Conservation (phyloP, 35 echinoderm and acorn worm species). For the Apostichopus japonicus region DNA sequence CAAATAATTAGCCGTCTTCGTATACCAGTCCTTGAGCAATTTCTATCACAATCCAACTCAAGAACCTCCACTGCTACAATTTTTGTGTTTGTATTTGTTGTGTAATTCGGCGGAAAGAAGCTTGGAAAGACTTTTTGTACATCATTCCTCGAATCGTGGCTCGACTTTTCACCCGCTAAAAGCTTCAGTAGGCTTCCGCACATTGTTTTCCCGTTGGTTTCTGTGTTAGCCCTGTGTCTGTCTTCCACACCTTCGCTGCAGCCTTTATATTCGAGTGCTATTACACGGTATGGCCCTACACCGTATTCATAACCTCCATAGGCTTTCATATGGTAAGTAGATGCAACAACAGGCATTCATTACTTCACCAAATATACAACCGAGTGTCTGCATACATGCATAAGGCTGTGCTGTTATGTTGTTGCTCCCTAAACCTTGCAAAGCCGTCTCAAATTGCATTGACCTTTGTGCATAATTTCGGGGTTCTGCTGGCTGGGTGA, state of each 20-base stretch:
- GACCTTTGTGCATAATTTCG: conserved; percentile 40
- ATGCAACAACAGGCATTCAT: conserved; percentile 3
- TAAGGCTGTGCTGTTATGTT: conserved; percentile 3
- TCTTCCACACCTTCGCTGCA: not conserved
- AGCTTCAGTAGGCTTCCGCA: too few relatives aligned
- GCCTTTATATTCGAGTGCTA: not conserved
- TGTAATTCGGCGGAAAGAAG: too few relatives aligned
- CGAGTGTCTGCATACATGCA: conserved; percentile 10
- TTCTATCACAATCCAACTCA: too few relatives aligned
- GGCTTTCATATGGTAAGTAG: conserved; percentile 9
- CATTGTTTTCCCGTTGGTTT: too few relatives aligned
- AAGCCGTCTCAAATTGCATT: conserved; percentile 43
- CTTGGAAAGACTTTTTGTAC: too few relatives aligned
- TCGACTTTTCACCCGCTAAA: too few relatives aligned
- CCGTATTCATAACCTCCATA: not conserved
- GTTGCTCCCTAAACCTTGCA: conserved; percentile 4
- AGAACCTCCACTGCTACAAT: too few relatives aligned
- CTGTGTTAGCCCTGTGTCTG: too few relatives aligned
- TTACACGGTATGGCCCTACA: not conserved
- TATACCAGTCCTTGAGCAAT: too few relatives aligned
- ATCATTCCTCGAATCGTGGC: too few relatives aligned
- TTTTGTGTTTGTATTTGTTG: too few relatives aligned
- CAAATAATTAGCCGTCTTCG: too few relatives aligned
- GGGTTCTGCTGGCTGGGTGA: not conserved
- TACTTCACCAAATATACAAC: conserved; percentile 2